Conservation (phyloP, 2,888 invertebrate species). For the Coleophora deauratella region DNA sequence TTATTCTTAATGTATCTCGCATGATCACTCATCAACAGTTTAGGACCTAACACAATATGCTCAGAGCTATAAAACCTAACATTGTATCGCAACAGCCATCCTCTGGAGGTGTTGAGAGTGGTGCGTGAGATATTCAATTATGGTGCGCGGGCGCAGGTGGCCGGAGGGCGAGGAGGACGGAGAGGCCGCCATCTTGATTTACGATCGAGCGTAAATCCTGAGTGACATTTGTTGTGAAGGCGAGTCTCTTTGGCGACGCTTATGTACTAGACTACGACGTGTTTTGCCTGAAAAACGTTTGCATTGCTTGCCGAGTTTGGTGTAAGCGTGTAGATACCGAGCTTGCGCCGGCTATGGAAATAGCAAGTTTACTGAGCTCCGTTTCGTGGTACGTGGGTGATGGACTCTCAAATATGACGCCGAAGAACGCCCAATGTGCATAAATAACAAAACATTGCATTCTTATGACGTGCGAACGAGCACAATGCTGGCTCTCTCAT, state of each 20-base stretch:
- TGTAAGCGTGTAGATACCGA: constrained; percentile 15
- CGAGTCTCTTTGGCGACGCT: constrained; percentile 37
- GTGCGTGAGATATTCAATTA: constrained; percentile 72
- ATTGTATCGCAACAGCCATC: constrained; percentile 56
- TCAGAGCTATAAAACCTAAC: constrained; percentile 60
- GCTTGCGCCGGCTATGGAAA: constrained; percentile 28
- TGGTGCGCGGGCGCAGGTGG: constrained; percentile 63
- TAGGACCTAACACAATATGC: constrained; percentile 69
- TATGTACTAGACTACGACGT: constrained; percentile 39
- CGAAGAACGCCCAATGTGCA: constrained; percentile 30
- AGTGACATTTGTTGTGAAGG: constrained; percentile 68
- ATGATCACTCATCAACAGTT: constrained; percentile 71
- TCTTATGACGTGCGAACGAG: constrained; percentile 28
- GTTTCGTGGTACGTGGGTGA: constrained; percentile 20
- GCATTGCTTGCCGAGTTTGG: constrained; percentile 27
- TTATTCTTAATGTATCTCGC: constrained; percentile 65
- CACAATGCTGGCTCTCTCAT: constrained; percentile 1
- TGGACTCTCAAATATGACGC: constrained; percentile 31
- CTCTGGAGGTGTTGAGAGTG: constrained; percentile 67
- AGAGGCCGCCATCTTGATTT: constrained; percentile 69
- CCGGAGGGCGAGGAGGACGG: constrained; percentile 32
- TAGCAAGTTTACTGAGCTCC: constrained; percentile 17
- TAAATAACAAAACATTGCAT: constrained; percentile 38
- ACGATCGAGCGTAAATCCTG: constrained; percentile 65
- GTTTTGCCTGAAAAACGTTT: constrained; percentile 48